Conservation (phyloP, 2,113 vertebrate species). For the Martes martes region DNA sequence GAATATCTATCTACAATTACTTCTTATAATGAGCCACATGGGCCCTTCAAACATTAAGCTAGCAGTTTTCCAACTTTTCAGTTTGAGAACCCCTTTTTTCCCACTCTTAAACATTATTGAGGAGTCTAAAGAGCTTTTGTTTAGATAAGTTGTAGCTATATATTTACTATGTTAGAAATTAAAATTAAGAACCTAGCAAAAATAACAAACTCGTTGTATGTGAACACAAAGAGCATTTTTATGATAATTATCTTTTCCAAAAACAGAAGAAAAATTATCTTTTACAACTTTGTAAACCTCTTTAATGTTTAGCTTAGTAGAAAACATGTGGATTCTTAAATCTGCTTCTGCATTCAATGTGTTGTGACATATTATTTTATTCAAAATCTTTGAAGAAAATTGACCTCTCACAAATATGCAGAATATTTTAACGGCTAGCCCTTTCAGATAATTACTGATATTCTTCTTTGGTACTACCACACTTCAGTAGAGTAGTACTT, state of each 20-base stretch:
- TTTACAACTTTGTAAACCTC: conserved; percentile 37
- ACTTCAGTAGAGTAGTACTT: not conserved
- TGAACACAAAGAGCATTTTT: conserved; percentile 29
- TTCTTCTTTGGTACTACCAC: not conserved
- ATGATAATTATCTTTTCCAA: conserved; percentile 22
- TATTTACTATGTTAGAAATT: conserved; percentile 31
- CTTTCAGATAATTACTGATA: not conserved
- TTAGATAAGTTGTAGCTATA: not conserved
- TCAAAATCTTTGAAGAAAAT: not conserved
- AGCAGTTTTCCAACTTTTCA: not conserved
- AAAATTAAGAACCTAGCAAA: conserved; percentile 6
- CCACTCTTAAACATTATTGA: not conserved
- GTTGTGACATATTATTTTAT: not conserved
- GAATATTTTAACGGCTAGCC: not conserved
- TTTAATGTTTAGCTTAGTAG: conserved; percentile 8
- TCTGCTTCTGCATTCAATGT: not conserved
- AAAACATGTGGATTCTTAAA: conserved; percentile 23
- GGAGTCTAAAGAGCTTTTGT: not conserved
- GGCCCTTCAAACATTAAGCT: not conserved
- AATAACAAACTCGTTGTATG: not conserved
- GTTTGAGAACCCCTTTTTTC: not conserved
- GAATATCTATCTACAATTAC: not conserved
- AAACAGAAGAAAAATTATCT: conserved; percentile 9
- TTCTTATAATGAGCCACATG: not conserved
- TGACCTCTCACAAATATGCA: not conserved